phyloP scores from a whole-genome alignment of 2,797 vertebrate species.

The Lutjanus campechanus region DNA sequence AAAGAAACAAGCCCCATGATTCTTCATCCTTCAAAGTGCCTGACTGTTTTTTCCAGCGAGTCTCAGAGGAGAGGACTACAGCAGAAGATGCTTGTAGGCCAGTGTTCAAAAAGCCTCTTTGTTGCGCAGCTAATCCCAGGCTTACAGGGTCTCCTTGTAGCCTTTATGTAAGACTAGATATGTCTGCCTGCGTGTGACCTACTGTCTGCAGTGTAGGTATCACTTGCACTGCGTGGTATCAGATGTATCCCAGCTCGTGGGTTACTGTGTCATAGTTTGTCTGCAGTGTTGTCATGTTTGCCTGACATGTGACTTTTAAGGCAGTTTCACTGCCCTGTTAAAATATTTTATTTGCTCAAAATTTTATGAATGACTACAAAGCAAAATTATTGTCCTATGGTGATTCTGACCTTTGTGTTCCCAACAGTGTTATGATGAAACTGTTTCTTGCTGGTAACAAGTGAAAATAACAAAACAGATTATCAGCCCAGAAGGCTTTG shows the following conservation, averaged over 20 bases:
- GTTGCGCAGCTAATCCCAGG: conserved; percentile 73
- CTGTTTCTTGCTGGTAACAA: not conserved
- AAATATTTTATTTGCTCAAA: not conserved
- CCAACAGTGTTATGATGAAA: not conserved
- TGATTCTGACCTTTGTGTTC: not conserved
- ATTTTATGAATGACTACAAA: not conserved
- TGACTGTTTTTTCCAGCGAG: not conserved
- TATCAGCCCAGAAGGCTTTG: not conserved
- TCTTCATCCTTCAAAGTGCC: not conserved
- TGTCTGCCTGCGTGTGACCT: conserved; percentile 53
- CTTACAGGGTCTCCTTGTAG: conserved; percentile 64
- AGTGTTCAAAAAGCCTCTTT: conserved; percentile 73
- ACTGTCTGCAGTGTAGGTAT: conserved; percentile 38
- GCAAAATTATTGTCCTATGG: not conserved
- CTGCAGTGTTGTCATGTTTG: not conserved
- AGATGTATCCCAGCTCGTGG: not conserved
- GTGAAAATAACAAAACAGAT: not conserved
- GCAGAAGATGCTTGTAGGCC: conserved; percentile 34
- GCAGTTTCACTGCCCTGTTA: not conserved
- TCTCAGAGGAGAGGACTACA: not conserved
- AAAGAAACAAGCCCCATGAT: not conserved
- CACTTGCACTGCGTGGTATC: conserved; percentile 15
- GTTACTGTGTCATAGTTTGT: conserved; percentile 16
- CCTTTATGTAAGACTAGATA: conserved; percentile 55
- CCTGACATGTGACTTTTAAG: not conserved